Evolutionary conservation across 2,113 vertebrate genomes (phyloP).

Genomic region (Leptobrachium leishanense): DNA sequence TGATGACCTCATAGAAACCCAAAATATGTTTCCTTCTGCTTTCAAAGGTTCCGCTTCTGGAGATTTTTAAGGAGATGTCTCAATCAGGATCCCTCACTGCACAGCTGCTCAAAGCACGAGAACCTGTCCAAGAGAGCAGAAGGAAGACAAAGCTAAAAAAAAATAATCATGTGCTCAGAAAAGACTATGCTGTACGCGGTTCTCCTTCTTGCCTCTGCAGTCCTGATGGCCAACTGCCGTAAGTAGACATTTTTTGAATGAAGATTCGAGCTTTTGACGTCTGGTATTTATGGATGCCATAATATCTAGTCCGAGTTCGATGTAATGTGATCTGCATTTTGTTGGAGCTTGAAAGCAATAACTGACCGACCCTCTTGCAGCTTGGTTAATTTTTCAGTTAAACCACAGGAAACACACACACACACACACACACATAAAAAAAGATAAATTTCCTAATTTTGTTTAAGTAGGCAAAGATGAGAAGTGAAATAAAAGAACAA

Average conservation of each 20-base stretch:
- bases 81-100: constrained; percentile 4
- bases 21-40: constrained; percentile 11
- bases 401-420: no score
- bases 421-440: no score
- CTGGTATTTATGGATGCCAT: no score
- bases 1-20: neutral
- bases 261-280: no score
- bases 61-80: constrained; percentile 10
- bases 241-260: neutral
- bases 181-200: constrained; percentile 18
- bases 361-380: no score
- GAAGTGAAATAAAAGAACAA: no score
- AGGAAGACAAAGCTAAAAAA: neutral
- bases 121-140: neutral
- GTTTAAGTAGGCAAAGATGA: no score
- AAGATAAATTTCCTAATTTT: no score
- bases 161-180: constrained; percentile 8
- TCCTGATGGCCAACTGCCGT: constrained; percentile 1
- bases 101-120: neutral
- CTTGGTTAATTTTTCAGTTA: no score
- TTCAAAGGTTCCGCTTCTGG: constrained; percentile 15
- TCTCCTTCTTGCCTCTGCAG: neutral
- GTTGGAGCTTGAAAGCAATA: no score
- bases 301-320: no score
- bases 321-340: no score